Conservation (phyloP, 2,113 vertebrate species). For the Alethe diademata region DNA sequence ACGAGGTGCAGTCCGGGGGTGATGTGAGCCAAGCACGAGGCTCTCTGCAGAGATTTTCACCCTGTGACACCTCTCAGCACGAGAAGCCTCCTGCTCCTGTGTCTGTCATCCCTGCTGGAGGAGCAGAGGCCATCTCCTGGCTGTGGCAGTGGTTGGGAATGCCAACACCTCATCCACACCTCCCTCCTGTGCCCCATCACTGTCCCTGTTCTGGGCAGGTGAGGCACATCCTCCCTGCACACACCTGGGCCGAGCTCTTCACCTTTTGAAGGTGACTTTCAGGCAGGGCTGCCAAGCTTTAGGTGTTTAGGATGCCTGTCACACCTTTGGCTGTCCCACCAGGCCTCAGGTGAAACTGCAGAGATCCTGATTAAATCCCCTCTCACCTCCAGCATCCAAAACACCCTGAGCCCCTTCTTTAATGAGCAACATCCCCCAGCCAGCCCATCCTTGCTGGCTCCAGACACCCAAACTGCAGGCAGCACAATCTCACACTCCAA, state of each 20-base stretch:
- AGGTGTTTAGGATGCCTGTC: background rate
- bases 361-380: background rate
- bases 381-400: background rate
- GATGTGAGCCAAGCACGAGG: rapidly evolving
- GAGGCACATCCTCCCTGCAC: background rate
- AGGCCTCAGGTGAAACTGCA: background rate
- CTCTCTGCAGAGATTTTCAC: background rate
- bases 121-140: rapidly evolving
- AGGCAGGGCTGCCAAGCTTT: background rate
- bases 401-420: background rate
- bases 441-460: background rate
- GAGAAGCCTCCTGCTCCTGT: rapidly evolving
- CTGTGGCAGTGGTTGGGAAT: background rate
- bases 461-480: background rate
- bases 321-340: background rate
- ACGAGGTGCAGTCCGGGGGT: rapidly evolving
- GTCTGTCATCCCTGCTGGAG: rapidly evolving
- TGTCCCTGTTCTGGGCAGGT: background rate
- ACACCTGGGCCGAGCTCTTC: background rate
- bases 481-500: background rate
- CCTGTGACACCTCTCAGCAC: background rate
- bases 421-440: background rate
- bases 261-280: background rate
- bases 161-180: rapidly evolving
- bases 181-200: rapidly evolving